A percentile compares a stretch with the other conserved stretches of the same genome.
Conservation (phyloP, 37 sponge, comb jelly and placozoan genomes). For the Amphimedon queenslandica region DNA sequence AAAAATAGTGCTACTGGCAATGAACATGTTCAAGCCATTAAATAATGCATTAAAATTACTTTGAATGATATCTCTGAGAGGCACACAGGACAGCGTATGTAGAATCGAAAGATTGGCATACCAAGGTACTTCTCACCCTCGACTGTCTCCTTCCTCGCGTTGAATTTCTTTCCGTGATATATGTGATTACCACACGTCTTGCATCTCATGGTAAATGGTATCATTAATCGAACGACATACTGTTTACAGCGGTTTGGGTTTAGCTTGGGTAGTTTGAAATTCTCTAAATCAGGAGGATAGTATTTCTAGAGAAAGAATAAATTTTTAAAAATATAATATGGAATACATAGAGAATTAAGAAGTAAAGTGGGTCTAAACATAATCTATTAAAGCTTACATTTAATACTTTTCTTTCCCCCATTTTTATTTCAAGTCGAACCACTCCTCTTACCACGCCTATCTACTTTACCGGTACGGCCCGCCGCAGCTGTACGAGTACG, state of each 20-base stretch:
- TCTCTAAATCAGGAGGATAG: conserved; percentile 96
- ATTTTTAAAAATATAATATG: too few relatives aligned
- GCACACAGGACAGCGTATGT: conserved; percentile 92
- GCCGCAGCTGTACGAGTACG: too few relatives aligned
- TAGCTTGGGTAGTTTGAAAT: conserved; percentile 74
- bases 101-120: conserved; percentile 88
- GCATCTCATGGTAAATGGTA: conserved; percentile 97
- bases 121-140: conserved; percentile 85
- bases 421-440: too few relatives aligned
- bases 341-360: too few relatives aligned
- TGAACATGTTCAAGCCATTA: too few relatives aligned
- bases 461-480: too few relatives aligned
- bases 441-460: too few relatives aligned
- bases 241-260: conserved; percentile 56
- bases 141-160: conserved; percentile 88
- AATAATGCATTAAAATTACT: too few relatives aligned
- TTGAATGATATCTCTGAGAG: conserved; percentile 95
- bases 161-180: conserved; percentile 96
- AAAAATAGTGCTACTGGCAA: too few relatives aligned
- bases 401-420: too few relatives aligned
- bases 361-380: too few relatives aligned
- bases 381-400: too few relatives aligned
- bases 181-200: conserved; percentile 96
- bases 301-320: conserved; percentile 73
- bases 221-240: conserved; percentile 91